These are phyloP conservation scores for Macquaria australasica DNA, from an alignment of 2,113 vertebrate species.

Conservation along the genomic window DNA sequence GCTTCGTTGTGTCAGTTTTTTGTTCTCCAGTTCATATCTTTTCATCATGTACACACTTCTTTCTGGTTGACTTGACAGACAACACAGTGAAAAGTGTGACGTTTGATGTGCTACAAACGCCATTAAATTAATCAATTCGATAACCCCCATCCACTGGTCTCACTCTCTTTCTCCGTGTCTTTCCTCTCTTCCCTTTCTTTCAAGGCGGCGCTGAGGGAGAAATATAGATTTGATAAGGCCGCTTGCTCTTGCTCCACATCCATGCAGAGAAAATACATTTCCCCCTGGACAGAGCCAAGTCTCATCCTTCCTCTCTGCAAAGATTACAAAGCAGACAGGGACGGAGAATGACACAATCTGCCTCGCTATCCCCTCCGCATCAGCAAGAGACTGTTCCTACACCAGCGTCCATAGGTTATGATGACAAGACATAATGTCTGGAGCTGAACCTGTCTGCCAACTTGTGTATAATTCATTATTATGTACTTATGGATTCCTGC, in stretches of 20 bases:
- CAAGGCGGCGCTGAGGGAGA: constrained; percentile 48
- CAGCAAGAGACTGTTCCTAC: constrained; percentile 20
- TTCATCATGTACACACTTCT: constrained; percentile 21
- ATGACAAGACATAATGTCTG: constrained; percentile 49
- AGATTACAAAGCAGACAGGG: constrained; percentile 59
- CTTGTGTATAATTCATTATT: constrained; percentile 71
- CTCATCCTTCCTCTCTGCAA: constrained; percentile 55
- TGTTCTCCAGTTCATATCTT: constrained; percentile 40
- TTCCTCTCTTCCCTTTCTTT: constrained; percentile 26
- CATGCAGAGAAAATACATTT: constrained; percentile 60
- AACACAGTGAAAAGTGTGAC: constrained; percentile 26
- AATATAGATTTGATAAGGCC: constrained; percentile 71
- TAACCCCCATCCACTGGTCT: constrained; percentile 23
- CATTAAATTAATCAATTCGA: constrained; percentile 65
- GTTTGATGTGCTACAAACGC: constrained; percentile 54
- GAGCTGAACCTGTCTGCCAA: constrained; percentile 49
- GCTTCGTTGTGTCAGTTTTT: neutral
- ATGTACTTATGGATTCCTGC: constrained; percentile 64
- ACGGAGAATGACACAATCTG: constrained; percentile 46
- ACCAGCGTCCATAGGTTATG: constrained; percentile 41
- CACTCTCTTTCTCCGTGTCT: constrained; percentile 19
- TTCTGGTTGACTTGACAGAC: constrained; percentile 42
- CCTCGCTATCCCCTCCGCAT: constrained; percentile 16
- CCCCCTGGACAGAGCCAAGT: constrained; percentile 46
- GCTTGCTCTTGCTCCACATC: constrained; percentile 41